Conservation (phyloP, 37 sponge, comb jelly and placozoan genomes). For the Cladorhizidae sp. region DNA sequence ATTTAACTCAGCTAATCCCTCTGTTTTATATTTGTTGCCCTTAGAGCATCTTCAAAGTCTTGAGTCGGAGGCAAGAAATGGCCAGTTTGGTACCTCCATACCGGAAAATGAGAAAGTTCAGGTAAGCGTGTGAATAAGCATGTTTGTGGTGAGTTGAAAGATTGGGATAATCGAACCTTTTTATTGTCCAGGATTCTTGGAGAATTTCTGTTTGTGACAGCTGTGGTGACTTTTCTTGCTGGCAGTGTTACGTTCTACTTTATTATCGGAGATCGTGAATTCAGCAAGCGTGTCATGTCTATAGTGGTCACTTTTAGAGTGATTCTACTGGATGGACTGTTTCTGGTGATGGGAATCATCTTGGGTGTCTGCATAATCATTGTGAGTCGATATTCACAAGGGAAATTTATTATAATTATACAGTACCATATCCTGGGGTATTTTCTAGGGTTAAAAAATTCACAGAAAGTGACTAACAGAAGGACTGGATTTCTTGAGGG, state of each 20-base stretch:
- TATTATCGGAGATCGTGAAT: background rate
- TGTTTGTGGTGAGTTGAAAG: background rate
- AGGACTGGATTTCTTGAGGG: too few relatives aligned
- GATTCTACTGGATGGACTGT: slow-evolving; percentile 56
- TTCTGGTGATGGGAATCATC: slow-evolving; percentile 60
- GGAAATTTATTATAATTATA: too few relatives aligned
- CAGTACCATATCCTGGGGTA: too few relatives aligned
- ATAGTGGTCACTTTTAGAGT: slow-evolving; percentile 38
- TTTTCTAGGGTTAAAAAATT: too few relatives aligned
- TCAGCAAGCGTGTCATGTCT: background rate
- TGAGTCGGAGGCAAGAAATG: slow-evolving; percentile 45
- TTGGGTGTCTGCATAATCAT: slow-evolving; percentile 63
- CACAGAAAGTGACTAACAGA: too few relatives aligned
- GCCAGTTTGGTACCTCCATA: slow-evolving; percentile 37
- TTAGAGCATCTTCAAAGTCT: slow-evolving; percentile 44
- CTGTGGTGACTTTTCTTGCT: slow-evolving; percentile 34
- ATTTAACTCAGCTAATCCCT: too few relatives aligned
- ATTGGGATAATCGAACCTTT: background rate
- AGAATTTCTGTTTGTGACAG: slow-evolving; percentile 21
- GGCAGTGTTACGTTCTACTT: slow-evolving; percentile 55
- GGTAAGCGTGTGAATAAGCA: background rate
- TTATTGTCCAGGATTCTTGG: slow-evolving; percentile 25
- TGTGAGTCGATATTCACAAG: too few relatives aligned
- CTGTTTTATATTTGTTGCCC: too few relatives aligned
- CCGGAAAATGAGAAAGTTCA: slow-evolving; percentile 26